Base-by-base conservation (phyloP, 2,888 invertebrate species). In the Trachelus troglodyta region DNA sequence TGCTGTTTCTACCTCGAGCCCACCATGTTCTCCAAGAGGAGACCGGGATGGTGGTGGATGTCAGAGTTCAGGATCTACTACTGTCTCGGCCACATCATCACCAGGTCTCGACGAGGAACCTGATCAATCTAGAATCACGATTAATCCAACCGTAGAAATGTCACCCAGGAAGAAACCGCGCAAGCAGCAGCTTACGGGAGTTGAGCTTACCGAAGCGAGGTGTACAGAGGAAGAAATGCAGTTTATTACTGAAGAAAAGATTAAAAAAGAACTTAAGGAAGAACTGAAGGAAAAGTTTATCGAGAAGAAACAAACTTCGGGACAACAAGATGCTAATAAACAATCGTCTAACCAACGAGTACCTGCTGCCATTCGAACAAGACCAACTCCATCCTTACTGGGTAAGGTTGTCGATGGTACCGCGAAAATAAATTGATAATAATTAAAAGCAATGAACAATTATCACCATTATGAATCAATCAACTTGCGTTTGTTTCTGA, bases 131-230 rank as follows among this genome's bases (percentile, higher is more conserved):
- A 87, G 90, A 37, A 90, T 91, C 56, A 86, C 88, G 30, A 88
- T 89, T 33, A 90, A 90, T 75, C 93, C 95, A 11, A 92, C 92
- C 1, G 87, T 93, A 73, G 94, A 94, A 89, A 94, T 95, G 91
- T 95, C 95, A 77, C 97, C 98, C 0, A 93, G 98, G 79, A 98
- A 98, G 92, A 98, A 98, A 89, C 97, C 98, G 0, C 93, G 98
- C 80, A 98, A 98, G 89, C 98, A 96, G 86, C 95, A 96, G 92
- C 93, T 97, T 4, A 90, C 89, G 1, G 89, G 90, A 0, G 90
- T 91, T 30, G 91, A 90, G 82, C 85, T 90, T 37, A 89, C 88
- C 0, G 90, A 91, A 77, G 83, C 90, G 3, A 85, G 90, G 23
- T 90, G 90, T 78, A 90, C 87, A 12, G 90, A 90, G 73, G 90